phyloP scores from a whole-genome alignment of 1,140 invertebrate species.

The Ostrea denselamellosa region DNA sequence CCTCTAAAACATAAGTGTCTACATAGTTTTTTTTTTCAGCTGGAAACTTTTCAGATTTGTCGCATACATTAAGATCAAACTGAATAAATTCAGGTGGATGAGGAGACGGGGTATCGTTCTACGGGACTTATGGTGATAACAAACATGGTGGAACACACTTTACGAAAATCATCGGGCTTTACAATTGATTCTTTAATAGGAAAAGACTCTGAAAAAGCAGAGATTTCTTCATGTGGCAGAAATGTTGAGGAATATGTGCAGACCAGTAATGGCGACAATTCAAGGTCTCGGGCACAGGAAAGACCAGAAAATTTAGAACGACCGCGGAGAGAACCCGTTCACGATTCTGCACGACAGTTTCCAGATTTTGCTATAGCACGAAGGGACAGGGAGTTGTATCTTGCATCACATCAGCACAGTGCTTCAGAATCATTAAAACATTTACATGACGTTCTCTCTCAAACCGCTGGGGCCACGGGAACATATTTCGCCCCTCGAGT shows the following conservation, averaged over 20 bases:
- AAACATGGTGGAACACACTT: conserved; percentile 20
- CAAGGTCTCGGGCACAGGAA: background rate
- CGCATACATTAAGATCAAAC: conserved; percentile 32
- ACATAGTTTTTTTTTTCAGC: conserved; percentile 3
- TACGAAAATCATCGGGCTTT: conserved; percentile 42
- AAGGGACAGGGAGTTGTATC: conserved; percentile 36
- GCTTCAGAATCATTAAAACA: conserved; percentile 54
- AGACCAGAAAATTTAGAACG: background rate
- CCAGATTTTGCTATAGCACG: conserved; percentile 7
- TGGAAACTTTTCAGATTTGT: background rate
- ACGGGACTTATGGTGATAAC: background rate
- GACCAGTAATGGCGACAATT: conserved; percentile 29
- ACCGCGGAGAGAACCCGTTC: background rate
- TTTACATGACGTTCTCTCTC: conserved; percentile 56
- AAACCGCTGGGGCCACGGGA: conserved; percentile 54
- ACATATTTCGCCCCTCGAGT: conserved; percentile 55
- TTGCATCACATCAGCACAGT: conserved; percentile 17
- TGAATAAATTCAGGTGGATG: conserved; percentile 21
- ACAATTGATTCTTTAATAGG: conserved; percentile 50
- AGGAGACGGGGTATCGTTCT: background rate
- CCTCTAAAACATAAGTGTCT: conserved; percentile 31
- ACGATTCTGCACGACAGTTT: conserved; percentile 8
- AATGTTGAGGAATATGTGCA: conserved; percentile 12
- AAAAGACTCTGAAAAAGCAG: conserved; percentile 42
- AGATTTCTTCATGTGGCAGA: conserved; percentile 23